Evolutionary conservation across 2,113 vertebrate species (phyloP).

Genomic region (Erythrolamprus reginae): DNA sequence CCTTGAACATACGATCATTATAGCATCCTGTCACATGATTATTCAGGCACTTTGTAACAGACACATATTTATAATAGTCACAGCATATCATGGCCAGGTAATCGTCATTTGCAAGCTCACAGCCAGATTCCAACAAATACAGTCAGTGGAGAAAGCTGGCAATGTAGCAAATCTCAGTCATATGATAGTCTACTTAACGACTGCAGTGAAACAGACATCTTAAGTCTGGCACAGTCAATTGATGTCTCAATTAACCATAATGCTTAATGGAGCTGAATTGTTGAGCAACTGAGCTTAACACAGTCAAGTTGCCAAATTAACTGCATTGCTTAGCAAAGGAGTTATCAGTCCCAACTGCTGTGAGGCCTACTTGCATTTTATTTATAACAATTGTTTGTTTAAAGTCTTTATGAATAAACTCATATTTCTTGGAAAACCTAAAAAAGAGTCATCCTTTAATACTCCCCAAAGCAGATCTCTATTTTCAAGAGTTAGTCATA

Average conservation of each 20-base stretch:
- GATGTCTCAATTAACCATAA: neutral
- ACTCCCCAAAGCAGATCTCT: accelerated
- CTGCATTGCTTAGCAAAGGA: neutral
- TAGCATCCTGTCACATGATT: neutral
- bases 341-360: neutral
- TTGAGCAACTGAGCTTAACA: neutral
- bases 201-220: neutral
- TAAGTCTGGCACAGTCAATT: neutral
- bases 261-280: neutral
- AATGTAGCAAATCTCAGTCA: neutral
- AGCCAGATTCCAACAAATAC: neutral
- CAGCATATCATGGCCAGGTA: neutral
- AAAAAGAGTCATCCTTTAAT: neutral
- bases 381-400: neutral
- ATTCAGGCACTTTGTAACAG: neutral
- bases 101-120: neutral
- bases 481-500: neutral
- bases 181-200: neutral
- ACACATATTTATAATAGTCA: neutral
- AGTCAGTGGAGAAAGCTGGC: neutral
- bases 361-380: neutral
- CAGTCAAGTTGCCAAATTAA: neutral
- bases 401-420: neutral
- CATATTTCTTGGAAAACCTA: neutral
- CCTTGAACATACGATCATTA: neutral